Evolutionary conservation across 1,140 invertebrate genomes (phyloP).

Genomic region (Agrypnia vestita): DNA sequence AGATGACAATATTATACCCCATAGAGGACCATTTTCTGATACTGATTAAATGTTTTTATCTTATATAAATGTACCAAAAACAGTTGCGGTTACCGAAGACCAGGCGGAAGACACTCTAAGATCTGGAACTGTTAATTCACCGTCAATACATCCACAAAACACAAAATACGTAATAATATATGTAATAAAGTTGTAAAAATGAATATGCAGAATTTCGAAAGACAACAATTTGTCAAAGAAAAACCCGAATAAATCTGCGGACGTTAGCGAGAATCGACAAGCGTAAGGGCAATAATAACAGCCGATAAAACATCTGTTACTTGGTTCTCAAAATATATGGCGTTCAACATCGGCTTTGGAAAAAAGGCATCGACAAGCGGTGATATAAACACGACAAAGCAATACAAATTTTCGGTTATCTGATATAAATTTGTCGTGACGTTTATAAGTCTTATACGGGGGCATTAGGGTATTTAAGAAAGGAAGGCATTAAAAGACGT

Average conservation of each 20-base stretch:
- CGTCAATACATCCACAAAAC: too few species aligned
- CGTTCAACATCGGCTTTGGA: conserved; percentile 27
- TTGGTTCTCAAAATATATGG: conserved; percentile 31
- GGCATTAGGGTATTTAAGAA: conserved; percentile 58
- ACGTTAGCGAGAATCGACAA: conserved; percentile 21
- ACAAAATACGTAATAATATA: not conserved
- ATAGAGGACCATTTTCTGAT: too few species aligned
- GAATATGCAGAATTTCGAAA: not conserved
- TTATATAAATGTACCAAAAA: too few species aligned
- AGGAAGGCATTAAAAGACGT: conserved; percentile 46
- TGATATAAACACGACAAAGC: conserved; percentile 57
- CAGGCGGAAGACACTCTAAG: too few species aligned
- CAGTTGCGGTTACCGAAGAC: too few species aligned
- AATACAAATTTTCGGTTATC: conserved; percentile 60
- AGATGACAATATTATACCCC: too few species aligned
- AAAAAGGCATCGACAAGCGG: conserved; percentile 45
- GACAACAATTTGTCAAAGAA: not conserved
- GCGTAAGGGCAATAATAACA: conserved; percentile 1
- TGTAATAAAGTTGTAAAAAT: not conserved
- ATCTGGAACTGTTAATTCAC: too few species aligned
- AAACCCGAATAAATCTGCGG: conserved; percentile 37
- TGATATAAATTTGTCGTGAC: conserved; percentile 61
- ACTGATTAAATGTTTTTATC: too few species aligned
- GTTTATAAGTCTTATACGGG: conserved; percentile 57
- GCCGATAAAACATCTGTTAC: conserved; percentile 45